Conservation (phyloP, 2,113 vertebrate species). For the Hippoglossus stenolepis region DNA sequence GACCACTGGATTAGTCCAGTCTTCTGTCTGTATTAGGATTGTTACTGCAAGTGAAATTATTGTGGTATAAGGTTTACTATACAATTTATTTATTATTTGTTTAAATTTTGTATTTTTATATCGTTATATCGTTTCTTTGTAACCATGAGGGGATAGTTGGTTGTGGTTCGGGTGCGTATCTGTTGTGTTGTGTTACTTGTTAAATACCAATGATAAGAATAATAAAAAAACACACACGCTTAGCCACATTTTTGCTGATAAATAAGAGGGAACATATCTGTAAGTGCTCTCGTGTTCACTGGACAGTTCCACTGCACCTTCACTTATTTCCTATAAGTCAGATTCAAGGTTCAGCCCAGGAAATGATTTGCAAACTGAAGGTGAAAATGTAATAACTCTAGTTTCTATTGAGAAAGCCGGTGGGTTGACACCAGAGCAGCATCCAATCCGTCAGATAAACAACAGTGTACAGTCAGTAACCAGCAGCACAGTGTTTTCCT, state of each 20-base stretch:
- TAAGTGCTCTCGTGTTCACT: no score
- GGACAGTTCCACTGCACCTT: not conserved
- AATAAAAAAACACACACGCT: no score
- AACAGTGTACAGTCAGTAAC: conserved; percentile 1
- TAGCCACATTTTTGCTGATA: not conserved
- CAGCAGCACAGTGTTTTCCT: conserved; percentile 8
- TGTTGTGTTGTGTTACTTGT: no score
- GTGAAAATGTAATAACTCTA: conserved; percentile 12
- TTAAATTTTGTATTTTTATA: no score
- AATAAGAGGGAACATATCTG: not conserved
- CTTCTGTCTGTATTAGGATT: no score
- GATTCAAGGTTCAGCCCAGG: conserved; percentile 9
- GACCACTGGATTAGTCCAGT: no score
- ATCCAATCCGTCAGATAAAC: conserved; percentile 16
- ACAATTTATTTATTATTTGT: no score
- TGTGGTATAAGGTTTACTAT: no score
- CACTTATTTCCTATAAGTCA: not conserved
- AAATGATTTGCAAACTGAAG: conserved; percentile 26
- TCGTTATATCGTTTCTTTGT: no score
- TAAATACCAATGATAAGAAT: no score
- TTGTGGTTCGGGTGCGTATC: not conserved
- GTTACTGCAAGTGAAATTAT: no score
- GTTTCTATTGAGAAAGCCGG: conserved; percentile 13
- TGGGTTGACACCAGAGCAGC: conserved; percentile 22
- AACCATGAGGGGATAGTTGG: not conserved